Base-by-base conservation (phyloP, 2,888 invertebrate genomes). In the Punctoribates punctum region DNA sequence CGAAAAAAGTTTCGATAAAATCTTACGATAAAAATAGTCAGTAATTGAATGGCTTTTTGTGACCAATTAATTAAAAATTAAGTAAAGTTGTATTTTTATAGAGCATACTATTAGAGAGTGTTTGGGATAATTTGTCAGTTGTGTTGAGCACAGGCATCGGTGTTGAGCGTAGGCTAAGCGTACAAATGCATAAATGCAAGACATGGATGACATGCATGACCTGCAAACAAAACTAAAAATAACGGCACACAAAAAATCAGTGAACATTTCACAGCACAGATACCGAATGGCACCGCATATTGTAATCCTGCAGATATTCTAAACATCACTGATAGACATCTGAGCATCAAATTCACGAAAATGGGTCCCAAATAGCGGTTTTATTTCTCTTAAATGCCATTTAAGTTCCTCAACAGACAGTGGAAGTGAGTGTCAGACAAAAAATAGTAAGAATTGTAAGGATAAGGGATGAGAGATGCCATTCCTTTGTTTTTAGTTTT, bases 81-180 rank as follows among this genome's bases (percentile, higher is more conserved):
- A 27, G 11, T n/a, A 67, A 27, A 34, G n/a, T 27, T 20, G n/a
- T 15, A 13, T 60, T 27, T 29, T 34, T 27, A 62, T 23, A 20
- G 65, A 38, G n/a, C 38, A 38, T 67, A 20, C 20, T 62, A 34
- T 62, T n/a, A 62, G 27, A 11, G 27, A 62, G 20, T 20, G 65
- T 60, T 60, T 67, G 38, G 38, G 65, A 38, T 67, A 67, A 67
- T 67, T 67, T 67, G 65, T 67, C 65, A 67, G 65, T 34, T 27
- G 23, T 54, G 25, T 8, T 29, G 29, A 67, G 65, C n/a, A 34
- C 38, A 67, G 38, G 29, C 38, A 34, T 8, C 20, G 20, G 29
- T 34, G 20, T 38, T 67, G 38, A 38, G 72, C 42, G 72, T 46
- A 23, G 42, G 46, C 38, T 25, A 25, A 17, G 38, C 20, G n/a